Base-by-base conservation (phyloP, 1,140 invertebrate genomes). In the Drosophila seguyi region DNA sequence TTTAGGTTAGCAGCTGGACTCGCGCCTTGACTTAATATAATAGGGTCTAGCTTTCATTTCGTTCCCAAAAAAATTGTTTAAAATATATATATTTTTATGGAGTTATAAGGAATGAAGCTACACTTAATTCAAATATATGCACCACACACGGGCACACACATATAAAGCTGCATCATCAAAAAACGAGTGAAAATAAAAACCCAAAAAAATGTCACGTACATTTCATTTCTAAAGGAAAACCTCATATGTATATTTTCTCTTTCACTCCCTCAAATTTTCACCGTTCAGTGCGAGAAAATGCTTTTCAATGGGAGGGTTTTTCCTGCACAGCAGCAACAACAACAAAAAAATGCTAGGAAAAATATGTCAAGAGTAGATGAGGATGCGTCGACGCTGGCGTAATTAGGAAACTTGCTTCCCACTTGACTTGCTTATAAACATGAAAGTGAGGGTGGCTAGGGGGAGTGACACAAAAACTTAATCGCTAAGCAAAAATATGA, bases 401-500 rank as follows among this genome's bases (percentile, higher is more conserved):
- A 85, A 85, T 85, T 85, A 87, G 81, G 83, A 87, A 82, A 87
- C 81, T 85, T 87, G 81, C 83, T 48, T 65, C 83, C 74, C 74
- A 85, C 82, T 85, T 87, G 82, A 85, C 82, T 85, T 75, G 74
- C 68, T 85, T 77, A 62, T 52, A 45, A 77, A 55, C 39, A 44
- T 18, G 38, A 27, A n/a, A 55, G 25, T 7, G 27, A 45, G 29
- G 52, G 20, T n/a, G 34, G 20, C 14, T 55, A 25, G 13, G 5
- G 20, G 20, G 20, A 13, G 22, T 6, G 29, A 34, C 4, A 20
- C 25, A 25, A 36, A 10, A 39, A 44, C 42, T 52, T 5, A 57
- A 44, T 39, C 39, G 63, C 34, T 20, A 56, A 47, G 53, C 10
- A 45, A 29, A 31, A 31, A 11, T 25, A 25, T 25, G 1, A 31